Evolutionary conservation across 2,888 invertebrate genomes (phyloP), one percentile per base, ranked within the genome.

Genomic region (Ormyrus labotus): DNA sequence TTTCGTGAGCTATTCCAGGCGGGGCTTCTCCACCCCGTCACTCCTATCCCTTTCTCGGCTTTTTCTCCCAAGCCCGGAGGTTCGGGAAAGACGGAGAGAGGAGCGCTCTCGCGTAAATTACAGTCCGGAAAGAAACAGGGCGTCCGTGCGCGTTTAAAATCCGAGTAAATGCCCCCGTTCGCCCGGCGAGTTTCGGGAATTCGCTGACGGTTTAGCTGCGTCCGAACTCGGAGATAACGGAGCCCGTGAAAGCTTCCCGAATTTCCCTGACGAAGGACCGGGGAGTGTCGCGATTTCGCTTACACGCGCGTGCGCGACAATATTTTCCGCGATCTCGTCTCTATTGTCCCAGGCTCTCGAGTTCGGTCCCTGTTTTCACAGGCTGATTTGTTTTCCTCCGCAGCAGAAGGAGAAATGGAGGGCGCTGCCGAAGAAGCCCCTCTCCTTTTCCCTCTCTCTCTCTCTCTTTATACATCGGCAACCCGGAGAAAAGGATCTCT

Each of bases 221-320:
- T 45, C 50, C n/a, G n/a, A 19, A 65, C 51, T 64, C 47, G 60
- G 67, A 68, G 78, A 79, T 76, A 81, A 81, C 76, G 79, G 71
- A 81, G 67, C 76, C 76, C 55, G 79, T 80, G 77, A 82, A 80
- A 82, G 79, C 79, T 77, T 79, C 75, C 34, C 76, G 82, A 80
- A 82, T 82, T 82, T 80, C 76, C 61, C 64, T 82, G 73, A 73
- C 78, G 81, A 78, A 75, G 75, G 50, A 70, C 53, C 58, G 70
- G 65, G 64, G 60, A 45, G 53, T 19, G 34, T 76, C 47, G 50
- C 63, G 63, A 64, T 19, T 53, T 60, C 74, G 75, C 79, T 57
- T 45, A 51, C 51, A 4, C 34, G 34, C 34, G 34, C 34, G 2
- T 34, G 34, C 34, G 34, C 34, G 34, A 34, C 34, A 34, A 34